phyloP scores from a whole-genome alignment of 2,888 invertebrate genomes.

The Gymnocheta viridis region DNA sequence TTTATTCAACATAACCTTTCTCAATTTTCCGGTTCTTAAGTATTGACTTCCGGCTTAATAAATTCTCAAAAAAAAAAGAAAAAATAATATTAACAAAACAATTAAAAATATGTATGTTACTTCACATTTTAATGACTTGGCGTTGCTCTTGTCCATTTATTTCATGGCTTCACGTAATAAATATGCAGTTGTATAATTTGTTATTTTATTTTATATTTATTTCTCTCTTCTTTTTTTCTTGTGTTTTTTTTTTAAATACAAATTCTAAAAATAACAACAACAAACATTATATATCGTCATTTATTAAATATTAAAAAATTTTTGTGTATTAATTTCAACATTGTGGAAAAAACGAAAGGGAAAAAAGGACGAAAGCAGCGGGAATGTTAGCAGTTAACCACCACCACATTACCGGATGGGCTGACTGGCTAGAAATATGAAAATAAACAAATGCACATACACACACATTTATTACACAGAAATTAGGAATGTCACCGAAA shows the following conservation, averaged over 20 bases:
- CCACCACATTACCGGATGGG: constrained; percentile 26
- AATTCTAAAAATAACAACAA: constrained; percentile 36
- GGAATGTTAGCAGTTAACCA: constrained; percentile 31
- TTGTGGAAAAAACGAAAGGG: neutral
- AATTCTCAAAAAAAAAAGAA: constrained; percentile 27
- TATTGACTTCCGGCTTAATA: constrained; percentile 67
- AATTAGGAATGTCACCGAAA: constrained; percentile 61
- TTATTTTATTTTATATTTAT: neutral
- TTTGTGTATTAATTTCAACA: constrained; percentile 7
- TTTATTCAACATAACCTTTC: constrained; percentile 66
- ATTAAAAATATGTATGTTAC: constrained; percentile 32
- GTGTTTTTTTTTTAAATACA: neutral
- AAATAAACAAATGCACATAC: neutral
- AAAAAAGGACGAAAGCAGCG: too few species aligned
- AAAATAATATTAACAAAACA: constrained; percentile 6
- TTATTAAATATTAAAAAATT: constrained; percentile 37
- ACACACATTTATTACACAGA: constrained; percentile 27
- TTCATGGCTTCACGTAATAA: constrained; percentile 49
- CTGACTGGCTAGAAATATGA: neutral
- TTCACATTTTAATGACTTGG: constrained; percentile 23
- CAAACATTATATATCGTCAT: constrained; percentile 40
- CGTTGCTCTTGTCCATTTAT: constrained; percentile 16
- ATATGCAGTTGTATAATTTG: neutral
- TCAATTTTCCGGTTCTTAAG: constrained; percentile 69
- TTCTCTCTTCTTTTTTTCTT: neutral